Percentiles rank a stretch among this genome's conserved stretches.
Conservation (phyloP, 2,113 vertebrate genomes). For the Canis aureus region DNA sequence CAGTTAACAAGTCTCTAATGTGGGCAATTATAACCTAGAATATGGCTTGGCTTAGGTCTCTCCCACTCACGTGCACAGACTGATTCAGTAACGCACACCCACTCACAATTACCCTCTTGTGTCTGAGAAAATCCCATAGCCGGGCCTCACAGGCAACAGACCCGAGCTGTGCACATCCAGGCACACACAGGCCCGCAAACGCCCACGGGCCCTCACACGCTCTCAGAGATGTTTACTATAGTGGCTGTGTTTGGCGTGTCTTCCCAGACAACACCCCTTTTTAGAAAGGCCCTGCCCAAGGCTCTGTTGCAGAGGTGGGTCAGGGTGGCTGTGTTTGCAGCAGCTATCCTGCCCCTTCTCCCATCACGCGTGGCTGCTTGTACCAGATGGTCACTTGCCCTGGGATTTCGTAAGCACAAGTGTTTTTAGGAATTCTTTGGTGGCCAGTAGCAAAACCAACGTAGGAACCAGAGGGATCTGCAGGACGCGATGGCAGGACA, state of each 20-base stretch:
- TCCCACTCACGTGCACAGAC: constrained; percentile 41
- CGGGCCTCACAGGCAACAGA: constrained; percentile 41
- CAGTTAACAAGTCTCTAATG: constrained; percentile 68
- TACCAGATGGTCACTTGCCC: background rate
- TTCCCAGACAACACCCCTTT: background rate
- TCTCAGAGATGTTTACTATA: background rate
- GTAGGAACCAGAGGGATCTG: background rate
- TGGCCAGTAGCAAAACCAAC: constrained; percentile 11
- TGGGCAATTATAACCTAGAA: constrained; percentile 65
- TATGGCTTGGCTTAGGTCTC: constrained; percentile 26
- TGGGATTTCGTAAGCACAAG: background rate
- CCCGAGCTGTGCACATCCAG: background rate
- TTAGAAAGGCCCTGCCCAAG: background rate
- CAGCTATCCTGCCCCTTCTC: background rate
- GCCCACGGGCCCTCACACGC: background rate
- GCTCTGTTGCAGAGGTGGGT: background rate
- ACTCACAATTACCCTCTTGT: constrained; percentile 55
- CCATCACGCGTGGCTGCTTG: background rate
- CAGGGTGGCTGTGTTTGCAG: background rate
- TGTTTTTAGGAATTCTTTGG: background rate
- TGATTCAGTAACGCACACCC: constrained; percentile 65
- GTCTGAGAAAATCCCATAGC: constrained; percentile 53
- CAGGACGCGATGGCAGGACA: background rate
- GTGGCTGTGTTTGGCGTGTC: background rate
- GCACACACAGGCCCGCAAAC: background rate